phyloP scores from a whole-genome alignment of 1,140 invertebrate genomes.

The Drosophila pectinifera region DNA sequence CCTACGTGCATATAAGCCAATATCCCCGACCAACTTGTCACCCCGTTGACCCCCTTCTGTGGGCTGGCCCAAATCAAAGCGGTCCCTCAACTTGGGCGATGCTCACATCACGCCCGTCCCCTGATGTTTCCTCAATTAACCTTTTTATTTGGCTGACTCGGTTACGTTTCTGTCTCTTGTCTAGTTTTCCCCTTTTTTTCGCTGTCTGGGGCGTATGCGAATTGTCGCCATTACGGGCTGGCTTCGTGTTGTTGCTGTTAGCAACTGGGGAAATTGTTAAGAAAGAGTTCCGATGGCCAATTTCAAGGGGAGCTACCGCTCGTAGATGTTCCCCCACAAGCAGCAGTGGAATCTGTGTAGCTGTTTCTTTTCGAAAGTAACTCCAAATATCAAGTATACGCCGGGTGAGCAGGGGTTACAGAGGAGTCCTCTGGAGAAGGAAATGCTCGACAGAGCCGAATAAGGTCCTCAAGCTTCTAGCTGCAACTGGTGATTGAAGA shows the following conservation, averaged over 20 bases:
- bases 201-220: constrained; percentile 71
- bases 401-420: background rate
- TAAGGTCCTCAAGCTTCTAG: too few species aligned
- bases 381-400: constrained; percentile 42
- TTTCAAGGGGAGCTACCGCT: constrained; percentile 30
- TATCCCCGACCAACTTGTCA: constrained; percentile 7
- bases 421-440: too few species aligned
- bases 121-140: constrained; percentile 82
- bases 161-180: constrained; percentile 41
- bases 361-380: constrained; percentile 41
- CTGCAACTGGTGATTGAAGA: too few species aligned
- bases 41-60: constrained; percentile 70
- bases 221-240: constrained; percentile 65
- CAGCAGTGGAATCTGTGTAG: constrained; percentile 36
- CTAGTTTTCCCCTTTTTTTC: constrained; percentile 10
- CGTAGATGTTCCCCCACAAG: constrained; percentile 10
- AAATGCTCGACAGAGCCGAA: too few species aligned
- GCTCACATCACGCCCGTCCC: constrained; percentile 74
- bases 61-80: constrained; percentile 75
- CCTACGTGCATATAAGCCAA: background rate
- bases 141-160: constrained; percentile 66
- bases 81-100: constrained; percentile 73
- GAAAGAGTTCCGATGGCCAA: constrained; percentile 41
- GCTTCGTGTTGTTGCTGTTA: constrained; percentile 31
- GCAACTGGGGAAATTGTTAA: constrained; percentile 27